Evolutionary conservation across 1,140 invertebrate genomes (phyloP).

Genomic region (Drosophila rufa): DNA sequence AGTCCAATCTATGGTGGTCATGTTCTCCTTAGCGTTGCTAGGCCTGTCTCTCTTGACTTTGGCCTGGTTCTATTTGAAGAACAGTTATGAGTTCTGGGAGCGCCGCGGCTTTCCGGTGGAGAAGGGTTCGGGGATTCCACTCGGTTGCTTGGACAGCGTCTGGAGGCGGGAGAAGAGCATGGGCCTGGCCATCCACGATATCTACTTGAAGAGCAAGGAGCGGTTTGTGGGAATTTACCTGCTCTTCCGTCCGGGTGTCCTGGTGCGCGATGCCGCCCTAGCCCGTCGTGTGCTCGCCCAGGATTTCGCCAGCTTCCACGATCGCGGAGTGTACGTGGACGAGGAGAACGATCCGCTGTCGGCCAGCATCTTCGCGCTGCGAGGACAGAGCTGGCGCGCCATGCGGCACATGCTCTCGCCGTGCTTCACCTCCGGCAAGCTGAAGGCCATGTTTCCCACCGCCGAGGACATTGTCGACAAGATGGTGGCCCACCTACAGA

Average conservation of each 20-base stretch:
- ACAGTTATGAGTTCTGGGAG: constrained; percentile 66
- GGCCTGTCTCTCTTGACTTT: constrained; percentile 36
- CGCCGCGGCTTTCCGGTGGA: constrained; percentile 58
- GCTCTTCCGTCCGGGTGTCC: constrained; percentile 80
- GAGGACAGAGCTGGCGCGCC: constrained; percentile 86
- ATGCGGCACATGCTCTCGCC: constrained; percentile 86
- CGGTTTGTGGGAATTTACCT: constrained; percentile 73
- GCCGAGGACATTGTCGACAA: constrained; percentile 85
- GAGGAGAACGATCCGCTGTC: constrained; percentile 80
- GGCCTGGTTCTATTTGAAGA: constrained; percentile 56
- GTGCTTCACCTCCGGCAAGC: constrained; percentile 87
- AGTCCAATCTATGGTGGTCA: background rate
- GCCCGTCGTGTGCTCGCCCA: constrained; percentile 85
- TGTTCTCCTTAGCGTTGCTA: constrained; percentile 51
- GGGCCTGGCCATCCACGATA: constrained; percentile 66
- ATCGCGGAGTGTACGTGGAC: constrained; percentile 84
- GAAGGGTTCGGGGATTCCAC: constrained; percentile 55
- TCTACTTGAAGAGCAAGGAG: constrained; percentile 59
- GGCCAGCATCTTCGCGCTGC: constrained; percentile 84
- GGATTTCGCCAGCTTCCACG: constrained; percentile 85
- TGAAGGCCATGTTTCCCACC: constrained; percentile 86
- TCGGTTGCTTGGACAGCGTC: constrained; percentile 59
- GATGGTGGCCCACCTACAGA: constrained; percentile 70
- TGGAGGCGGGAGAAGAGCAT: constrained; percentile 59
- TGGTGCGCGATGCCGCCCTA: constrained; percentile 85